These are phyloP conservation scores for Argopecten irradians DNA, from an alignment of 1,140 invertebrate species.

Conservation along the genomic window DNA sequence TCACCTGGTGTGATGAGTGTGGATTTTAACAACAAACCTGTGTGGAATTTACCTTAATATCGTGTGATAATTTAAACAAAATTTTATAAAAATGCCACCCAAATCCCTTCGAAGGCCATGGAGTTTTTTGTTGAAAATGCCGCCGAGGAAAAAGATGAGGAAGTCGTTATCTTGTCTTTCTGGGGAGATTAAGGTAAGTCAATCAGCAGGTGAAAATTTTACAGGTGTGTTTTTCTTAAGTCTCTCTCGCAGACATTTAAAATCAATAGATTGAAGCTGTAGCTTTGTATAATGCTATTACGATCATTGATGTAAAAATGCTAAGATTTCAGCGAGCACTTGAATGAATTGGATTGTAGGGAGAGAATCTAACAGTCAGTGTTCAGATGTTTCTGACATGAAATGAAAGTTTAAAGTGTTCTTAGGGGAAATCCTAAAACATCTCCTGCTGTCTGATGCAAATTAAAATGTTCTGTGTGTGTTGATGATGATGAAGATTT, in stretches of 20 bases:
- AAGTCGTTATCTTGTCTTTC: conserved; percentile 6
- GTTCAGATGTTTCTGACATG: too few relatives aligned
- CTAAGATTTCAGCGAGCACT: background rate
- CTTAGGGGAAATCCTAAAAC: too few relatives aligned
- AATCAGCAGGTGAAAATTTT: background rate
- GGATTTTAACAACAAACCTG: background rate
- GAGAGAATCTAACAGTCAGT: too few relatives aligned
- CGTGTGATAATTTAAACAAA: background rate
- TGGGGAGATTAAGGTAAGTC: background rate
- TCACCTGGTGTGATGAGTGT: background rate
- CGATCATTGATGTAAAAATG: background rate
- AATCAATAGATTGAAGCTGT: background rate
- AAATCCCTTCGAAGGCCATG: background rate
- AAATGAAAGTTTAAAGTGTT: too few relatives aligned
- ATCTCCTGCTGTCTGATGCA: too few relatives aligned
- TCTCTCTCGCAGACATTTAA: background rate
- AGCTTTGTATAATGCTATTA: background rate
- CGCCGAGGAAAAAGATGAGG: background rate
- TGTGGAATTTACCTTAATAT: background rate
- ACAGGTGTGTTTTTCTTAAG: background rate
- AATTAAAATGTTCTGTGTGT: too few relatives aligned
- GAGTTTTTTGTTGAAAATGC: conserved; percentile 17
- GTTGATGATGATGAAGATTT: too few relatives aligned
- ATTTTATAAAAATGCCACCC: background rate
- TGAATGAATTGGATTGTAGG: background rate